Percentiles rank a stretch among this genome's conserved stretches.
phyloP scores from a whole-genome alignment of 2,888 invertebrate species.

The Latrodectus elegans region DNA sequence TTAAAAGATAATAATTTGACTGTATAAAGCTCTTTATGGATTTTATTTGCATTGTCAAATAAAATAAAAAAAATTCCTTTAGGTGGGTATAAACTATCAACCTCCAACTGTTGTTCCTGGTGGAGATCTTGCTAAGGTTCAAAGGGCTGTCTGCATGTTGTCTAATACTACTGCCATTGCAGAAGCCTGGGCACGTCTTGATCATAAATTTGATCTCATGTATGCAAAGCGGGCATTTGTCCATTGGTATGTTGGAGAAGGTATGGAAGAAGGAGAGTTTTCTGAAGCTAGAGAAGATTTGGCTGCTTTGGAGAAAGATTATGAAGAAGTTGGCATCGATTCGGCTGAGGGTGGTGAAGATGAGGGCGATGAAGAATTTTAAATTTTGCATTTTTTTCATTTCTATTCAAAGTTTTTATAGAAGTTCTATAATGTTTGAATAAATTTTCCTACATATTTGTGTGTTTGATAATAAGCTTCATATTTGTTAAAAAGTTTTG shows the following conservation, averaged over 20 bases:
- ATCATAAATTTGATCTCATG: constrained; percentile 97
- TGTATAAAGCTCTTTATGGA: no score
- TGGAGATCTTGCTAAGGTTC: constrained; percentile 84
- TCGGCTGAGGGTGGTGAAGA: constrained; percentile 71
- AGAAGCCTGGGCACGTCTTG: constrained; percentile 96
- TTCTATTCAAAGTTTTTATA: no score
- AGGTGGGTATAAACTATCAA: constrained; percentile 75
- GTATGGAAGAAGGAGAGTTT: constrained; percentile 78
- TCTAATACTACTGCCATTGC: constrained; percentile 96
- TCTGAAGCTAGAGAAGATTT: constrained; percentile 76
- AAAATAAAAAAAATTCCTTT: not conserved
- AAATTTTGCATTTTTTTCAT: not conserved
- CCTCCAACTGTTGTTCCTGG: constrained; percentile 83
- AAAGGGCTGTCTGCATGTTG: constrained; percentile 88
- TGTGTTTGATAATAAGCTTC: no score
- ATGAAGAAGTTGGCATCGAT: constrained; percentile 74
- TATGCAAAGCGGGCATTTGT: constrained; percentile 98
- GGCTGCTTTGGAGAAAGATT: constrained; percentile 76
- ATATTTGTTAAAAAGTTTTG: no score
- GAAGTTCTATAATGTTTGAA: no score
- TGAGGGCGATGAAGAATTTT: constrained; percentile 69
- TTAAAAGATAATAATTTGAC: not conserved
- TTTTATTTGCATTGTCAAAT: not conserved
- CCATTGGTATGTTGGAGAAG: constrained; percentile 84
- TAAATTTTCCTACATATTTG: no score